Evolutionary conservation across 2,888 invertebrate genomes (phyloP), one percentile per base, ranked within the genome.

Genomic region (Leptinotarsa tumamoca): DNA sequence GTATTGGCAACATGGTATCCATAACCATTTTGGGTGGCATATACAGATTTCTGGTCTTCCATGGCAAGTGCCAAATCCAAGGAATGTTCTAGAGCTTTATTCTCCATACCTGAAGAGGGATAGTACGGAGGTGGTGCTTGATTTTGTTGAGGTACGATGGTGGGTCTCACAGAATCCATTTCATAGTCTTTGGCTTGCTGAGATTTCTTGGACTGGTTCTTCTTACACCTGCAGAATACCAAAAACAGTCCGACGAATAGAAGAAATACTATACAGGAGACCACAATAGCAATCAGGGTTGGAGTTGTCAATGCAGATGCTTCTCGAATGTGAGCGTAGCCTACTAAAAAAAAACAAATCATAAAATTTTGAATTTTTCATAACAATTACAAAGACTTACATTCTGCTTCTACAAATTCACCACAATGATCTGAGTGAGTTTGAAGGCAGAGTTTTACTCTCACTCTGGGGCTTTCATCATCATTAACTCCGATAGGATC

Each of bases 41-140:
- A 96, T 70, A 95, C 94, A 74, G 94, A 95, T 89, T 96, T 96
- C 10, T 95, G 94, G 85, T 96, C 96, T 84, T 96, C 96, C 89
- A 95, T 91, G 13, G 94, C 93, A 74, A 96, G 87, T 2, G 95
- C 95, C 83, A 96, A 90, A 85, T 97, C 97, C 91, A 96, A 92
- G 13, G 95, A 95, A 88, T 96, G 95, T 88, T 97, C 96, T 66
- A 97, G 89, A 49, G 96, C 97, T 89, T 97, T 97, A 88, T 97
- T 97, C 89, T 97, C 97, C 91, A 95, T 93, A 0, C 95, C 95
- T 67, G 94, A 92, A 15, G 93, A 93, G n/a, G 96, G 95, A 86
- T 96, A 96, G 84, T 96, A 96, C 0, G 96, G 96, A 51, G 96
- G 96, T 27, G 96, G 96, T 1, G 95, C 95, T 85, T 95, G 95